Evolutionary conservation across 2,888 invertebrate species (phyloP), one percentile per base, ranked within the genome.

Genomic region (Drosophila pseudotalamancana): DNA sequence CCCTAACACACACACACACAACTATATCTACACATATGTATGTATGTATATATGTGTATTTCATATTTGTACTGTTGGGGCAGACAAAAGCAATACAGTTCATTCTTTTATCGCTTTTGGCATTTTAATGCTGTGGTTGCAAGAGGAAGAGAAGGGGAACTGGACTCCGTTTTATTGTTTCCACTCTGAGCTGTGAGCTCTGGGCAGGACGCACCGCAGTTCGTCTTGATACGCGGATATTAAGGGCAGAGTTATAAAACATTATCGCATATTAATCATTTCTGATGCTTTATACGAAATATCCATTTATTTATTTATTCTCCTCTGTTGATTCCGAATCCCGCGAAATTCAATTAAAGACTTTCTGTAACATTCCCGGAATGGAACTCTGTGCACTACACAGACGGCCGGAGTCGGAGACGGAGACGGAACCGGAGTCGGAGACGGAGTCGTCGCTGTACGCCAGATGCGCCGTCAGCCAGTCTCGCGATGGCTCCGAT

Each of bases 81-180:
- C 81, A 78, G 77, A 79, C 78, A 77, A 82, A 82, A 77, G 77
- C 80, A 51, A 75, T 77, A 65, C 72, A 61, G 80, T 72, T 82
- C 75, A 73, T 77, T 78, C 82, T 81, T 83, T 86, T 86, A 86
- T 86, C 74, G 86, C 86, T 84, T 84, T 86, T 86, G 83, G 83
- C 84, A 74, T 80, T 86, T 85, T 78, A 79, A 78, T 75, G 80
- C 71, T 59, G 65, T 53, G 69, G 55, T 57, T 37, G 50, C n/a
- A 50, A 23, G 14, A 11, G 48, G 19, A 21, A 21, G 27, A 16
- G 54, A 21, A 5, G 0, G 11, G 18, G 19, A 3, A 19, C 40
- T 32, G 57, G 16, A 50, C 56, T 25, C 25, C 46, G 49, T 62
- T 39, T 69, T 72, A 67, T 71, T 74, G 57, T 61, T 57, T 59